phyloP scores from a whole-genome alignment of 1,140 invertebrate species.

The Laodelphax striatellus region DNA sequence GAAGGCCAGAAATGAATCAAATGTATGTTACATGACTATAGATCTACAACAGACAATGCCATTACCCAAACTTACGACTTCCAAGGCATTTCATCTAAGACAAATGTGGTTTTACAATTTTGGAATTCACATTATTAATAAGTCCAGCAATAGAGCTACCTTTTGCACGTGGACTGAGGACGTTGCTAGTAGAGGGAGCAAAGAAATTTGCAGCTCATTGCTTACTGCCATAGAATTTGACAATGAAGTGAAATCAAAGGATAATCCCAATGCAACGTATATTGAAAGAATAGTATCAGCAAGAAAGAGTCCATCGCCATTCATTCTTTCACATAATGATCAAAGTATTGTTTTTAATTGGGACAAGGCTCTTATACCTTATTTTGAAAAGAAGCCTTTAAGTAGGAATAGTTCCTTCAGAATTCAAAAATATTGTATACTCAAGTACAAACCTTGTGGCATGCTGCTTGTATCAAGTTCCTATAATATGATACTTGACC shows the following conservation, averaged over 20 bases:
- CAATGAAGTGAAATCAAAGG: conserved; percentile 4
- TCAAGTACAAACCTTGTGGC: too few species aligned
- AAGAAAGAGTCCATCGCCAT: too few species aligned
- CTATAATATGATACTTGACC: conserved; percentile 7
- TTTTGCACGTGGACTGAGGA: conserved; percentile 12
- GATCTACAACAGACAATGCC: conserved; percentile 7
- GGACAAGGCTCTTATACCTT: too few species aligned
- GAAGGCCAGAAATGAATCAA: conserved; percentile 2
- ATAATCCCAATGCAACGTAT: conserved; percentile 10
- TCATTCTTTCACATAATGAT: too few species aligned
- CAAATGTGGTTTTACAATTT: conserved; percentile 14
- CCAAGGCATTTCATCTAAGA: conserved; percentile 1
- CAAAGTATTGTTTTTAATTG: too few species aligned
- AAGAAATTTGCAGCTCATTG: conserved; percentile 12
- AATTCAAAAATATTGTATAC: too few species aligned
- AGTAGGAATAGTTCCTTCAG: too few species aligned
- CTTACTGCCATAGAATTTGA: conserved; percentile 13
- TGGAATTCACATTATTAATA: conserved; percentile 11
- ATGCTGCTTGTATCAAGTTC: too few species aligned
- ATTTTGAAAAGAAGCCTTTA: too few species aligned
- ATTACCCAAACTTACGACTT: not conserved
- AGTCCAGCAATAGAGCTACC: conserved; percentile 9
- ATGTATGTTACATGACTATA: conserved; percentile 3
- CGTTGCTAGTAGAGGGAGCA: conserved; percentile 9
- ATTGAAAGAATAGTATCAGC: conserved; percentile 14